Evolutionary conservation across 1,140 invertebrate species (phyloP).

Genomic region (Schmidtea mediterranea): DNA sequence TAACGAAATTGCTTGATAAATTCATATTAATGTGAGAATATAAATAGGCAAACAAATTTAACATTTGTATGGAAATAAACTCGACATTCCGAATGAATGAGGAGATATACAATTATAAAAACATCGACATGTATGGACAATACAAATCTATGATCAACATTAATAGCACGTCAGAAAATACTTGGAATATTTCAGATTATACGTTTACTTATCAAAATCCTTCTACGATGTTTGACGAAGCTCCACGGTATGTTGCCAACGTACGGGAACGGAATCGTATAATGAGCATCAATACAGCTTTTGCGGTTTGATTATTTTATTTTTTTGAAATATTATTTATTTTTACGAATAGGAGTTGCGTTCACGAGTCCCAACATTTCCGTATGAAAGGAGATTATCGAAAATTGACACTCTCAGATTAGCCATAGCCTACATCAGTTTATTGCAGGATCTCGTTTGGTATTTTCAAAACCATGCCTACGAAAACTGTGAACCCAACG

Average conservation of each 20-base stretch:
- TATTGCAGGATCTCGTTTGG: slow-evolving; percentile 65
- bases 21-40: no score
- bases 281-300: slow-evolving; percentile 91
- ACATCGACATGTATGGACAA: no score
- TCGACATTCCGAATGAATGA: no score
- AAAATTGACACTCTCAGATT: slow-evolving; percentile 82
- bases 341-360: slow-evolving; percentile 20
- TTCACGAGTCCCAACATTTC: slow-evolving; percentile 77
- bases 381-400: slow-evolving; percentile 84
- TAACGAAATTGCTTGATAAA: no score
- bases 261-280: slow-evolving; percentile 71
- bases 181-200: no score
- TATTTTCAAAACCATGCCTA: slow-evolving; percentile 58
- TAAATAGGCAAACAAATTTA: no score
- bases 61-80: no score
- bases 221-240: no score
- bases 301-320: slow-evolving; percentile 33
- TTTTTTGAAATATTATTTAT: slow-evolving; percentile 7
- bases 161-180: no score
- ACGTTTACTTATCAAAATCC: no score
- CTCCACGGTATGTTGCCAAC: slow-evolving; percentile 57
- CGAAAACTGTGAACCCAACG: slow-evolving; percentile 65
- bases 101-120: no score
- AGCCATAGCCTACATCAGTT: slow-evolving; percentile 89
- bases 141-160: no score